Evolutionary conservation across 2,113 vertebrate species (phyloP).

Genomic region (Miniopterus natalensis): DNA sequence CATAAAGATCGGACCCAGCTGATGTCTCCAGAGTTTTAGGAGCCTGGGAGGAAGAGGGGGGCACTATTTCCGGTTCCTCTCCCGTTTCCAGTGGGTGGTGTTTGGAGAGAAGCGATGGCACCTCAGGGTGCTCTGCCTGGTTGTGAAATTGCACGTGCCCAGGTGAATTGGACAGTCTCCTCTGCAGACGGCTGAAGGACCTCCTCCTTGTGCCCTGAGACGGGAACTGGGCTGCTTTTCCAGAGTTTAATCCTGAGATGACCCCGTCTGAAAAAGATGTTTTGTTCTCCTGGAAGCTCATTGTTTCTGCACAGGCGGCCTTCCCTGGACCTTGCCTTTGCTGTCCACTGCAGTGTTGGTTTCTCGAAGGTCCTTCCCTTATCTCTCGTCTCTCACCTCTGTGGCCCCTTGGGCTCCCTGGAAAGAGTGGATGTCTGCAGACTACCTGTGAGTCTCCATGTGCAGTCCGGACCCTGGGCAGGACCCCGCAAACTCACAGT

Average conservation of each 20-base stretch:
- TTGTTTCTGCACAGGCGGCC: background rate
- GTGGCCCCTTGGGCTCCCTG: background rate
- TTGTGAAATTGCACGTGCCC: background rate
- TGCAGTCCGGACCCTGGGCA: background rate
- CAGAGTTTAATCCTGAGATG: background rate
- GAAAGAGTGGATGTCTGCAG: background rate
- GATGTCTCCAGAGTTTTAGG: background rate
- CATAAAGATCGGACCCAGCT: background rate
- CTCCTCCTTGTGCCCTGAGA: background rate
- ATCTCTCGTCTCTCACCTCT: accelerated
- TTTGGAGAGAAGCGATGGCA: background rate
- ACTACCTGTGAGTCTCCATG: accelerated
- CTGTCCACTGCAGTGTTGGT: background rate
- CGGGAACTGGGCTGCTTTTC: background rate
- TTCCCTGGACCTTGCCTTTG: background rate
- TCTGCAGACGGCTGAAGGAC: background rate
- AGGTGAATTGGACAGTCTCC: background rate
- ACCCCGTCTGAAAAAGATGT: background rate
- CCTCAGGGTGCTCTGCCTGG: accelerated
- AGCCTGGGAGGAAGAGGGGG: accelerated
- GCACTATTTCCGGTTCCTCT: accelerated
- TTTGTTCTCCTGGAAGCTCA: background rate
- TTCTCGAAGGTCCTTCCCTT: background rate
- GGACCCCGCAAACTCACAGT: background rate
- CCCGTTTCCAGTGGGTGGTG: background rate